phyloP scores from a whole-genome alignment of 2,113 vertebrate genomes.

The Hippoglossus stenolepis region DNA sequence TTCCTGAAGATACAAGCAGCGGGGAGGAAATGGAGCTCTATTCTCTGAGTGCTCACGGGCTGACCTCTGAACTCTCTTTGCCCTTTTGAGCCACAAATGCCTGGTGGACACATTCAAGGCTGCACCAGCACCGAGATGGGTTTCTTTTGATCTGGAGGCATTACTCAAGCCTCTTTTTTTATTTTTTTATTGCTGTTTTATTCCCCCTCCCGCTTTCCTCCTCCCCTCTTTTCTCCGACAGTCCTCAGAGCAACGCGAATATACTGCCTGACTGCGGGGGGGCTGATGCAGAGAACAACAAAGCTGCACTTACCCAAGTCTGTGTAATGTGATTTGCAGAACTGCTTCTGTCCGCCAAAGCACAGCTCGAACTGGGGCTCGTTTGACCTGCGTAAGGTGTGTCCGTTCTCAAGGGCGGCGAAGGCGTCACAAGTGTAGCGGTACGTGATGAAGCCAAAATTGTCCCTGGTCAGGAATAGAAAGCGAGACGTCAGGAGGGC shows the following conservation, averaged over 20 bases:
- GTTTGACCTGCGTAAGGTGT: slow-evolving; percentile 91
- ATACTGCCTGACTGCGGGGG: slow-evolving; percentile 41
- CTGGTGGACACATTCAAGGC: slow-evolving; percentile 39
- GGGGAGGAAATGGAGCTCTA: slow-evolving; percentile 30
- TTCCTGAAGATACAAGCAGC: slow-evolving; percentile 19
- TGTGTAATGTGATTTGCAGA: slow-evolving; percentile 98
- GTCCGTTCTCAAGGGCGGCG: slow-evolving; percentile 98
- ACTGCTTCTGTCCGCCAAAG: slow-evolving; percentile 96
- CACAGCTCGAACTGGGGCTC: slow-evolving; percentile 97
- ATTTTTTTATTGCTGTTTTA: no score
- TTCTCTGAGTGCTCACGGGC: slow-evolving; percentile 30
- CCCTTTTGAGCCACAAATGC: slow-evolving; percentile 39
- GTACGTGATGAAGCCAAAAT: slow-evolving; percentile 99
- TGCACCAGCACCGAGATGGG: slow-evolving; percentile 21
- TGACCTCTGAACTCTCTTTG: slow-evolving; percentile 64
- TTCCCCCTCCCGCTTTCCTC: neutral
- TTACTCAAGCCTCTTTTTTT: slow-evolving; percentile 47
- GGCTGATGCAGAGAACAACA: slow-evolving; percentile 53
- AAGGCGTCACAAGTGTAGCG: slow-evolving; percentile 99
- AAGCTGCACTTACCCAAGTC: slow-evolving; percentile 91
- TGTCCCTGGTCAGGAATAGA: slow-evolving; percentile 90
- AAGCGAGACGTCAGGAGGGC: slow-evolving; percentile 58
- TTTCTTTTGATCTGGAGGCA: slow-evolving; percentile 54
- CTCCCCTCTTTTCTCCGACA: slow-evolving; percentile 23
- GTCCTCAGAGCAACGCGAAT: slow-evolving; percentile 38